These are phyloP conservation scores for Chascanopsetta lugubris DNA, from an alignment of 2,113 vertebrate genomes.

Conservation along the genomic window DNA sequence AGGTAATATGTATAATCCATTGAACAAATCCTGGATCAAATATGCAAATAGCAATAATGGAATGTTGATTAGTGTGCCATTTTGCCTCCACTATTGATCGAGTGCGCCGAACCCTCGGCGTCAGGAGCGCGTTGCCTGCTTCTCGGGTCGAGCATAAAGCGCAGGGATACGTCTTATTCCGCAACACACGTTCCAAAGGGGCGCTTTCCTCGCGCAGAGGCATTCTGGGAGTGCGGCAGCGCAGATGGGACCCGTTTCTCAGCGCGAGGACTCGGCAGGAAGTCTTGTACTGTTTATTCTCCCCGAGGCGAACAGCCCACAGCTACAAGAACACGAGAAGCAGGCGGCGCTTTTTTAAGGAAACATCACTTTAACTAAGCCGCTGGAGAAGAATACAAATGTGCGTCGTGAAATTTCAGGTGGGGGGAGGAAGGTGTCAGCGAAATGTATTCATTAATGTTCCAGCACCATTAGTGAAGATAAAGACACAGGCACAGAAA, in stretches of 20 bases:
- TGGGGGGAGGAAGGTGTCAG: constrained; percentile 4
- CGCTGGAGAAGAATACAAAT: constrained; percentile 15
- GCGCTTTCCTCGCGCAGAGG: constrained; percentile 20
- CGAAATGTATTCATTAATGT: constrained; percentile 1
- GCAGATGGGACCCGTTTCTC: constrained; percentile 42
- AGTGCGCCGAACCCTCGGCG: constrained; percentile 17
- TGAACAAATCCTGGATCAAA: constrained; percentile 79
- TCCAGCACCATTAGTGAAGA: no score
- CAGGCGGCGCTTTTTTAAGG: constrained; percentile 24
- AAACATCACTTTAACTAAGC: constrained; percentile 8
- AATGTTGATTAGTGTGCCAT: constrained; percentile 74
- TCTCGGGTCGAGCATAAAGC: constrained; percentile 22
- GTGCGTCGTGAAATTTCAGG: constrained; percentile 5
- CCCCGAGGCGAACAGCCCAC: constrained; percentile 47
- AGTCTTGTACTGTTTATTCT: constrained; percentile 51
- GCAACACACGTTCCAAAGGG: constrained; percentile 7
- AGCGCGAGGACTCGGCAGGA: constrained; percentile 28
- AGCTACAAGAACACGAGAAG: constrained; percentile 24
- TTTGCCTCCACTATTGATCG: constrained; percentile 74
- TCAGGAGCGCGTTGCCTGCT: constrained; percentile 35
- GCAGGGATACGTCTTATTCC: constrained; percentile 22
- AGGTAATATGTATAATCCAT: constrained; percentile 81
- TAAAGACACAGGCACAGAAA: no score
- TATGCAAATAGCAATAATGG: constrained; percentile 76
- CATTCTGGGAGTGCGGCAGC: constrained; percentile 24